These are phyloP conservation scores for Parelbella ahira DNA, from an alignment of 2,888 invertebrate genomes.

Conservation along the genomic window DNA sequence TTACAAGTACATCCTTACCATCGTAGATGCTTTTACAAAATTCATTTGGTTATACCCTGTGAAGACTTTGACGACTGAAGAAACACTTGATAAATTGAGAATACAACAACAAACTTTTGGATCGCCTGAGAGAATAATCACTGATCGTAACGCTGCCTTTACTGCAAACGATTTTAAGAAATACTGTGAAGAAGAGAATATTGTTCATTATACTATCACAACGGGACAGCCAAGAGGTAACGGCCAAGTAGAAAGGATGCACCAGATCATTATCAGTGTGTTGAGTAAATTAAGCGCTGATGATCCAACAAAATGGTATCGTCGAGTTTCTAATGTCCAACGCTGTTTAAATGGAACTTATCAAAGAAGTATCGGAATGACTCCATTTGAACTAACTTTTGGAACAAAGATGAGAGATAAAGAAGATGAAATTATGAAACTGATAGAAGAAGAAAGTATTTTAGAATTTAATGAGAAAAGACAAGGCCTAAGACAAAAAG, in stretches of 20 bases:
- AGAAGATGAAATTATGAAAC: constrained; percentile 27
- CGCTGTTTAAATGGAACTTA: constrained; percentile 30
- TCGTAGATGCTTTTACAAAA: constrained; percentile 43
- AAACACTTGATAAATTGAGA: constrained; percentile 38
- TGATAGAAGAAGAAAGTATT: constrained; percentile 30
- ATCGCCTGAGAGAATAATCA: constrained; percentile 28
- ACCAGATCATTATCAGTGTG: constrained; percentile 27
- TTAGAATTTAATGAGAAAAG: constrained; percentile 11
- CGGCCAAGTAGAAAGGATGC: constrained; percentile 30
- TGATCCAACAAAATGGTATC: constrained; percentile 28
- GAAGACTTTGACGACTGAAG: constrained; percentile 38
- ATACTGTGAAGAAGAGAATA: constrained; percentile 27
- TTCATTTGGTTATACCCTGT: constrained; percentile 43
- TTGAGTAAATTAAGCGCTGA: constrained; percentile 29
- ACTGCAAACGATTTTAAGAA: constrained; percentile 29
- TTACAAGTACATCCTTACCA: constrained; percentile 41
- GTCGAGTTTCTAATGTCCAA: constrained; percentile 22
- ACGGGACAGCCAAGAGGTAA: constrained; percentile 27
- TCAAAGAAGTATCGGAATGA: constrained; percentile 30
- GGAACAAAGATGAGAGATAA: constrained; percentile 30
- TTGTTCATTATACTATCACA: constrained; percentile 25
- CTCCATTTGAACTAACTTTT: constrained; percentile 26
- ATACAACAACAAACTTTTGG: constrained; percentile 35
- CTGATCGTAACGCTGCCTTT: constrained; percentile 29
- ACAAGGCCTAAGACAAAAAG: constrained; percentile 16